These are phyloP conservation scores for Phataginus tricuspis DNA, from an alignment of 2,797 vertebrate genomes.

Conservation along the genomic window DNA sequence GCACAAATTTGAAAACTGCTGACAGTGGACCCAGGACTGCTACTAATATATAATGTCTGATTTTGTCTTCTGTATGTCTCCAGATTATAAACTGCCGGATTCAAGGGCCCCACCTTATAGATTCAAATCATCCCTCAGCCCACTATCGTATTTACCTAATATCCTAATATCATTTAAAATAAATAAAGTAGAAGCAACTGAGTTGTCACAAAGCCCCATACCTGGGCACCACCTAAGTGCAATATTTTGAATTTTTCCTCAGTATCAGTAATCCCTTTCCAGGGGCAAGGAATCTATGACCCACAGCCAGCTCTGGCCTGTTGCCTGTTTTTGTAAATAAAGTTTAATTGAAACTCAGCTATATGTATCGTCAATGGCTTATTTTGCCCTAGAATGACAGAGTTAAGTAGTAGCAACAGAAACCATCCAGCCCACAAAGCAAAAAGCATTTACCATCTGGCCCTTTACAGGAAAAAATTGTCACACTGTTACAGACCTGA, in stretches of 20 bases:
- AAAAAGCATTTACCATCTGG: background rate
- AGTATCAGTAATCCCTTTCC: background rate
- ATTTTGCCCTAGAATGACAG: background rate
- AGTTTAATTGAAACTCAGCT: conserved; percentile 22
- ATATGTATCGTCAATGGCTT: background rate
- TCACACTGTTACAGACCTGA: conserved; percentile 15
- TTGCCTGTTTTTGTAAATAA: conserved; percentile 21
- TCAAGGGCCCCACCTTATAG: background rate
- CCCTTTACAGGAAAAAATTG: background rate
- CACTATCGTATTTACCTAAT: background rate
- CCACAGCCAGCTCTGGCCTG: background rate
- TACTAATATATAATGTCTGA: conserved; percentile 15
- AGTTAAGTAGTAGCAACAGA: background rate
- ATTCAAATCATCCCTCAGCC: background rate
- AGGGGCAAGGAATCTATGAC: background rate
- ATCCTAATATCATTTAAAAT: conserved; percentile 37
- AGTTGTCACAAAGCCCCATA: background rate
- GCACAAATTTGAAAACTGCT: conserved; percentile 24
- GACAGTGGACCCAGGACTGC: background rate
- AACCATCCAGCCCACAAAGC: background rate
- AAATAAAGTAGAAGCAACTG: conserved; percentile 4
- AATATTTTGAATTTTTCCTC: background rate
- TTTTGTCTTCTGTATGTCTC: background rate
- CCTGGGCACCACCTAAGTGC: background rate
- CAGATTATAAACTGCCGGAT: background rate